A percentile compares a stretch with the other conserved stretches of the same genome.
These are phyloP conservation scores for Caenorhabditis sp. DNA, from an alignment of 2,888 invertebrate genomes.

Conservation along the genomic window DNA sequence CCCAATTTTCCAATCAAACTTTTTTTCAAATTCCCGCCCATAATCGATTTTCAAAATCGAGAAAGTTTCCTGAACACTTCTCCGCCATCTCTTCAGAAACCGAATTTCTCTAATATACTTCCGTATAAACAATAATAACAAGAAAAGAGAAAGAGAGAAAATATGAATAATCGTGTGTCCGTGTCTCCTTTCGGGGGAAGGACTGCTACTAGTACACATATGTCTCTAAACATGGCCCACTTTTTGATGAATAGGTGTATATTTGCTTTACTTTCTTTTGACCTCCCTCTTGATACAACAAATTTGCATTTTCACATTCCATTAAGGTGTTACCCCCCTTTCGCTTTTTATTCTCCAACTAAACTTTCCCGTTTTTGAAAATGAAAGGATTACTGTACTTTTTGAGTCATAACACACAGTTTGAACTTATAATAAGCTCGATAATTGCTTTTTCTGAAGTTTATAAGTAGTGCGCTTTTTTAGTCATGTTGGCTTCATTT, in stretches of 20 bases:
- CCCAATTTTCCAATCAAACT: too few relatives aligned
- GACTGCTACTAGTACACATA: conserved; percentile 36
- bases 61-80: too few relatives aligned
- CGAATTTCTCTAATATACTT: conserved; percentile 1
- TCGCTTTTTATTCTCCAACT: not conserved
- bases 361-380: not conserved
- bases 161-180: conserved; percentile 54
- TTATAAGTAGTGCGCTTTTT: too few relatives aligned
- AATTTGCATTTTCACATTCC: not conserved
- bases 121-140: conserved; percentile 48
- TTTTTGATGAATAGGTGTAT: conserved; percentile 28
- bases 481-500: too few relatives aligned
- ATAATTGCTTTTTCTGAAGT: too few relatives aligned
- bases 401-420: too few relatives aligned
- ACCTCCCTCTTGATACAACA: not conserved
- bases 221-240: conserved; percentile 55
- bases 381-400: not conserved
- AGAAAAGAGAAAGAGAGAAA: too few relatives aligned
- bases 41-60: too few relatives aligned
- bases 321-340: too few relatives aligned
- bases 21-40: too few relatives aligned
- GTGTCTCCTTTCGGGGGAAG: not conserved
- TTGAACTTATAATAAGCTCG: too few relatives aligned
- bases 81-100: not conserved
- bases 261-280: conserved; percentile 27